Base-by-base conservation (phyloP, 2,888 invertebrate genomes). In the Microctonus aethiopoides region DNA sequence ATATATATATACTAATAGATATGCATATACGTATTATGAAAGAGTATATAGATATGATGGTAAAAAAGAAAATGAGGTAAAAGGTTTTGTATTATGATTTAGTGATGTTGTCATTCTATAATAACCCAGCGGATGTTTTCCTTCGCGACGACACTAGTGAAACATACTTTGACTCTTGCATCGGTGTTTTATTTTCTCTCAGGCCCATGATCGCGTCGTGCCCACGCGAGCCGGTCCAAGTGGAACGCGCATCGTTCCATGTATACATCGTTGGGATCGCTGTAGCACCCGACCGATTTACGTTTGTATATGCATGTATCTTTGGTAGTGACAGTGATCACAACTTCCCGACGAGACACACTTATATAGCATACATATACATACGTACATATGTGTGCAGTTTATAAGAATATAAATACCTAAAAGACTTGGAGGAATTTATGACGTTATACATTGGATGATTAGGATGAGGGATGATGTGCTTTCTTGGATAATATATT, bases 41-140 rank as follows among this genome's bases (percentile, higher is more conserved):
- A 41, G 9, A 39, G 1, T 20, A 78, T 79, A 80, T 74, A 78
- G 76, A 64, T 70, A 29, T 13, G 32, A 24, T 20, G 16, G 11
- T n/a, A 16, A n/a, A 16, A 52, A 16, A 63, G 34, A 52, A 11
- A 10, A 29, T 41, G 68, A 60, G 61, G 61, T 67, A 59, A 67
- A 70, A 74, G 73, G 70, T 69, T 72, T 69, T 72, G 64, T 77
- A 77, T 76, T 79, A 77, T 77, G 78, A 80, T 81, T 79, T 80
- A 77, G 72, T 70, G 74, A 60, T 46, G 71, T 69, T 71, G 67
- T 59, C 39, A 67, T 68, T 71, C 66, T 46, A 46, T 46, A 67
- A 68, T n/a, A n/a, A n/a, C 61, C 68, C 61, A 63, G 61, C 62
- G 41, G 63, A 67, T 64, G 41, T 64, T 61, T 56, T 64, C 20